Evolutionary conservation across 2,888 invertebrate genomes (phyloP).

Genomic region (Sinelater perroti): DNA sequence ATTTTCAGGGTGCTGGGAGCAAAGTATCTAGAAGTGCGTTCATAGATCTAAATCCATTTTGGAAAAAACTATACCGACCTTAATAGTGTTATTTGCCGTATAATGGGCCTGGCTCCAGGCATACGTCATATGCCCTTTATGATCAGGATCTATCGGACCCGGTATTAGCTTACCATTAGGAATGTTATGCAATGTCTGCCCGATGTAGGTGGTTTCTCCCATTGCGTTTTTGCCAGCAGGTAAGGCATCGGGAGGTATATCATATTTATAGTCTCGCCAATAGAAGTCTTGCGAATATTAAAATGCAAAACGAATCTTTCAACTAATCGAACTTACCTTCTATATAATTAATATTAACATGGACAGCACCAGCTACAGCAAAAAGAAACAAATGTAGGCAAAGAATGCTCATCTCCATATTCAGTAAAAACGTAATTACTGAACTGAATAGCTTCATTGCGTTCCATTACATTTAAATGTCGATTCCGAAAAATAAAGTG

Average conservation of each 20-base stretch:
- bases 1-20: background rate
- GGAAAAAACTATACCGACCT: background rate
- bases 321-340: no score
- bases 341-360: no score
- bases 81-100: background rate
- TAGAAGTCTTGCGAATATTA: no score
- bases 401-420: no score
- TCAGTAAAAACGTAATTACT: no score
- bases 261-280: background rate
- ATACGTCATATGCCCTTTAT: background rate
- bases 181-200: background rate
- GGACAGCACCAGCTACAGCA: no score
- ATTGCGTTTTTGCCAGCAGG: background rate
- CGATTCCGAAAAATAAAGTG: no score
- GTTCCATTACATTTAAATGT: no score
- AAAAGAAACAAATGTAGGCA: no score
- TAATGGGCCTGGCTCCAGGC: background rate
- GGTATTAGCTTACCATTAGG: slow-evolving; percentile 14
- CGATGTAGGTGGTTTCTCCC: slow-evolving; percentile 3
- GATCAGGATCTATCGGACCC: background rate
- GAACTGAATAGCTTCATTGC: no score
- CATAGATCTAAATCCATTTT: no score
- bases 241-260: background rate
- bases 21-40: slow-evolving; percentile 1
- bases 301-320: no score